Base-by-base conservation (phyloP, 1,140 invertebrate species). In the Lysiphlebus fabarum region DNA sequence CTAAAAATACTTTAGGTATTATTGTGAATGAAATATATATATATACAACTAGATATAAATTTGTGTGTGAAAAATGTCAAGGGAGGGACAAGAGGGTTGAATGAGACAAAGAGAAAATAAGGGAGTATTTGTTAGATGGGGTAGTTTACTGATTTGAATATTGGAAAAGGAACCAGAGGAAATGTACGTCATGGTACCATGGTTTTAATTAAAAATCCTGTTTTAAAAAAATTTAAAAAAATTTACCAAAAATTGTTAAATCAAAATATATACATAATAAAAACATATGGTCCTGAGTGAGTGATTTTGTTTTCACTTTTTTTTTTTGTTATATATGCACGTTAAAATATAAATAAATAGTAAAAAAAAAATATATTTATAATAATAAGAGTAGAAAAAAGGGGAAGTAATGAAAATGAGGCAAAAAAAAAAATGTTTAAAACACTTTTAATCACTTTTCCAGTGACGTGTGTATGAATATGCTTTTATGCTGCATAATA, bases 141-240 rank as follows among this genome's bases (percentile, higher is more conserved):
- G 2, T 26, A 4, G 17, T 26, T 26, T 70, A 63, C 69, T 70
- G 67, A 73, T 73, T 73, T 73, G 70, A 73, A 73, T 73, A 73
- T 73, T 65, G 69, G 67, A 61, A 66, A 65, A 66, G 69, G 61
- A 66, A 51, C 45, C 59, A 64, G 56, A 49, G 58, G 58, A 57
- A 47, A 57, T n/a, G 53, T 34, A 56, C 53, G 41, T 47, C 53
- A 53, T 41, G 45, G 49, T 43, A 36, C 51, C 45, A 38, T 45
- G 47, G 66, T 58, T 76, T 76, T 76, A 76, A 76, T 76, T 76
- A 76, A 76, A 76, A 66, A 70, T 69, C 65, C 66, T 71, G 70
- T 72, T 70, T n/a, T n/a, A n/a, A n/a, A n/a, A n/a, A n/a, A 67
- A 68, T 62, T 54, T 45, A 60, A 55, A 38, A 45, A 7, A n/a